Base-by-base conservation (phyloP, 2,113 vertebrate species). In the Calonectris borealis region DNA sequence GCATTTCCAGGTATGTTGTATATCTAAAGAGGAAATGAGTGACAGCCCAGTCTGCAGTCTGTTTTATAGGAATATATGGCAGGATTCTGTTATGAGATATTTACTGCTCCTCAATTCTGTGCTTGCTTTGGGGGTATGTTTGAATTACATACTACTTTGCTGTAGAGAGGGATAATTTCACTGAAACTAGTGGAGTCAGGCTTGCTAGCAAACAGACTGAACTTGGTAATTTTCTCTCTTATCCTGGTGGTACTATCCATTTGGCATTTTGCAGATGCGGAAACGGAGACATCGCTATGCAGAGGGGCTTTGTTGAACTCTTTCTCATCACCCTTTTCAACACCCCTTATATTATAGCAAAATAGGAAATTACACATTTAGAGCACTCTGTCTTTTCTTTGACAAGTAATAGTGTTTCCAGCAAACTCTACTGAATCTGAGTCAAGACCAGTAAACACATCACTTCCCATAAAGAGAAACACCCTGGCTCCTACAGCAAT, bases 351-450 rank as follows among this genome's bases (percentile, higher is more conserved):
- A 87, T 93, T 93, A 90, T 3, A 85, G 32, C 34, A 96, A 91
- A 97, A 93, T 49, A 90, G 75, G 40, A 96, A 94, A 95, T 95
- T 64, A 64, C 71, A 94, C 2, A 5, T 95, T 94, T 85, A 72
- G 20, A 80, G 49, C 44, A 54, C 38, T 91, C 52, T 71, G 31
- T 31, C 34, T 93, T 32, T 65, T 87, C 58, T 76, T 83, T 89
- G 78, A 76, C 75, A 70, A 82, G 75, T n/a, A 72, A 46, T 26
- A 84, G 29, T 70, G 73, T 91, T 86, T 69, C 38, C 46, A 69
- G 38, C 5, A 95, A 91, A 75, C 29, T 48, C 57, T 55, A 38
- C 55, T 34, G 87, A 77, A 52, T 69, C 46, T 36, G 48, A 76
- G 34, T 76, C 26, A 58, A 83, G 54, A 80, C 70, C 36, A 83